Percentiles rank a stretch among this genome's conserved stretches.
phyloP scores from a whole-genome alignment of 2,888 invertebrate species.

The Rhabditophanes sp. region DNA sequence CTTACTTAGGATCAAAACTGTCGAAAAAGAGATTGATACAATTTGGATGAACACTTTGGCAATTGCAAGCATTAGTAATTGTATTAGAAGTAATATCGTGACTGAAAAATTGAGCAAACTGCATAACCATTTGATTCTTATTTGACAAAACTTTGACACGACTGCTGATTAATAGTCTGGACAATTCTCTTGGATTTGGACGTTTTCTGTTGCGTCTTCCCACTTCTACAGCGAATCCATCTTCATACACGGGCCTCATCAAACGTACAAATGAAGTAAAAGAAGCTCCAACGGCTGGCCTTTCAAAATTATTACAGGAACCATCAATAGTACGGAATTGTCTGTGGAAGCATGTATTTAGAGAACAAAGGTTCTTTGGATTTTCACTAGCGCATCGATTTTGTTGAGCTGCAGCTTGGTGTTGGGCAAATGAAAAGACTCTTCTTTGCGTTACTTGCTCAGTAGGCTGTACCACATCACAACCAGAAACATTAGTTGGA shows the following conservation, averaged over 20 bases:
- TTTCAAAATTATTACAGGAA: conserved; percentile 70
- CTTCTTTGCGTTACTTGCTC: conserved; percentile 1
- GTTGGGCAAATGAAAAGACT: conserved; percentile 6
- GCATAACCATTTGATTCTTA: conserved; percentile 27
- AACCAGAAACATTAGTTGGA: not conserved
- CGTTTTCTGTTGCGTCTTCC: conserved; percentile 13
- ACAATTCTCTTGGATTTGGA: conserved; percentile 38
- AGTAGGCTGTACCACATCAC: conserved; percentile 1
- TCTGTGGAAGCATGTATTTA: conserved; percentile 33
- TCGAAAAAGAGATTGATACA: conserved; percentile 4
- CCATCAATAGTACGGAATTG: conserved; percentile 74
- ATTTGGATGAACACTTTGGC: conserved; percentile 1
- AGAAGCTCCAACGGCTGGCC: conserved; percentile 60
- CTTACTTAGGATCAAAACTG: conserved; percentile 6
- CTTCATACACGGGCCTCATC: not conserved
- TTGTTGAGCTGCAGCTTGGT: conserved; percentile 8
- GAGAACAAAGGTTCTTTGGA: conserved; percentile 21
- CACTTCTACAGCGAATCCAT: conserved; percentile 10
- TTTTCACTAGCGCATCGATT: conserved; percentile 14
- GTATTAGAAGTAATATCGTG: conserved; percentile 36
- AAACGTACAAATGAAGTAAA: not conserved
- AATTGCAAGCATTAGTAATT: conserved; percentile 6
- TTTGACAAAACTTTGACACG: conserved; percentile 16
- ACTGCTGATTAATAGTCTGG: conserved; percentile 34
- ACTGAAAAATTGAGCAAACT: conserved; percentile 31